phyloP scores from a whole-genome alignment of 2,888 invertebrate species.

The Phyto melanocephala region DNA sequence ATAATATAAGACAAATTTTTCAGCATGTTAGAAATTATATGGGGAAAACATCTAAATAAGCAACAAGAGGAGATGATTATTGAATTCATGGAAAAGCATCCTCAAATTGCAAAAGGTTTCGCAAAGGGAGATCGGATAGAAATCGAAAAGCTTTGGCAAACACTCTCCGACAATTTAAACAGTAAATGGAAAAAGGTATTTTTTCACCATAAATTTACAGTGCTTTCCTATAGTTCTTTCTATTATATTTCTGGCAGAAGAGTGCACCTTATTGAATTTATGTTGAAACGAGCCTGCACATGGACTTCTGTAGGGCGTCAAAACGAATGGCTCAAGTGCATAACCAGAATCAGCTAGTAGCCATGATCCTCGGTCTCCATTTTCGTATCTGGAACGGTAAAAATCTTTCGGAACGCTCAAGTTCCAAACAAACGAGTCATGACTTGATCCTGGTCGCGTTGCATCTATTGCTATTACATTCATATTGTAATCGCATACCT shows the following conservation, averaged over 20 bases:
- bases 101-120: too few species aligned
- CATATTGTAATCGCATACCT: not conserved
- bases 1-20: too few species aligned
- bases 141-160: too few species aligned
- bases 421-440: not conserved
- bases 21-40: too few species aligned
- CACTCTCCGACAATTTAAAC: too few species aligned
- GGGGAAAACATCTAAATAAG: too few species aligned
- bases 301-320: slow-evolving; percentile 1
- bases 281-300: not conserved
- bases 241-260: not conserved
- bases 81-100: too few species aligned
- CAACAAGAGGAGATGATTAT: too few species aligned
- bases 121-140: too few species aligned
- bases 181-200: too few species aligned
- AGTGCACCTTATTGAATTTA: not conserved
- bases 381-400: not conserved
- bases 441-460: not conserved
- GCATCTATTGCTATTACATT: not conserved
- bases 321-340: not conserved
- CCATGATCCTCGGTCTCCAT: not conserved
- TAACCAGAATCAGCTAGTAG: slow-evolving; percentile 1
- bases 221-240: not conserved
- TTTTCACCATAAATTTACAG: too few species aligned
- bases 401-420: not conserved